A percentile compares a stretch with the other conserved stretches of the same genome.
Evolutionary conservation across 2,113 vertebrate species (phyloP).

Genomic region (Sarotherodon lohbergeri): DNA sequence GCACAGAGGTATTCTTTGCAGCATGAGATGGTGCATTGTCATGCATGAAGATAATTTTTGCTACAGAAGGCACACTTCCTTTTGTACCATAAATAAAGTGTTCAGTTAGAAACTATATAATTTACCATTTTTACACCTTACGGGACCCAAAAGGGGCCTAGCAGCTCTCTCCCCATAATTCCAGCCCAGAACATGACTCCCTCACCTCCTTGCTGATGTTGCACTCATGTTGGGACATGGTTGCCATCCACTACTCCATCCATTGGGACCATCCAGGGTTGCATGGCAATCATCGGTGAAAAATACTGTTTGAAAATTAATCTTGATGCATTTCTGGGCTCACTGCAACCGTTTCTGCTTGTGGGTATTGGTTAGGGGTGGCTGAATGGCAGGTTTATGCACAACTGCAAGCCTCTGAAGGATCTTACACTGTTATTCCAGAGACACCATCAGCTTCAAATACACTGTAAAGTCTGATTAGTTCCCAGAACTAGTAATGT

Average conservation of each 20-base stretch:
- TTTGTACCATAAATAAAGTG: background rate
- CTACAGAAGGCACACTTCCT: background rate
- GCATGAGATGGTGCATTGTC: background rate
- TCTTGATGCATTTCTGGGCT: background rate
- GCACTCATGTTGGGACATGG: background rate
- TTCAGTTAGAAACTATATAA: background rate
- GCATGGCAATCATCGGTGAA: background rate
- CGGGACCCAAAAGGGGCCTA: background rate
- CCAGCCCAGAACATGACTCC: background rate
- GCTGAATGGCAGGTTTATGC: background rate
- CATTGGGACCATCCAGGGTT: too few relatives aligned
- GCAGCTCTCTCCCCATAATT: rapidly evolving
- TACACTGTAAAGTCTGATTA: background rate
- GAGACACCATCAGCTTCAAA: background rate
- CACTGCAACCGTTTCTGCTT: background rate
- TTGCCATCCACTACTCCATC: background rate
- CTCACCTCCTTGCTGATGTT: background rate
- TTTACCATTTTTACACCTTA: background rate
- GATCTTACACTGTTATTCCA: background rate
- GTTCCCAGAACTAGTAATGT: background rate
- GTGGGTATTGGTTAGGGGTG: background rate
- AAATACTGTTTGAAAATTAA: background rate
- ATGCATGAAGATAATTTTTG: background rate
- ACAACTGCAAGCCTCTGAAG: background rate
- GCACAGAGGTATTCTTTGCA: background rate